Evolutionary conservation across 2,113 vertebrate genomes (phyloP).

Genomic region (Tamias sibiricus): DNA sequence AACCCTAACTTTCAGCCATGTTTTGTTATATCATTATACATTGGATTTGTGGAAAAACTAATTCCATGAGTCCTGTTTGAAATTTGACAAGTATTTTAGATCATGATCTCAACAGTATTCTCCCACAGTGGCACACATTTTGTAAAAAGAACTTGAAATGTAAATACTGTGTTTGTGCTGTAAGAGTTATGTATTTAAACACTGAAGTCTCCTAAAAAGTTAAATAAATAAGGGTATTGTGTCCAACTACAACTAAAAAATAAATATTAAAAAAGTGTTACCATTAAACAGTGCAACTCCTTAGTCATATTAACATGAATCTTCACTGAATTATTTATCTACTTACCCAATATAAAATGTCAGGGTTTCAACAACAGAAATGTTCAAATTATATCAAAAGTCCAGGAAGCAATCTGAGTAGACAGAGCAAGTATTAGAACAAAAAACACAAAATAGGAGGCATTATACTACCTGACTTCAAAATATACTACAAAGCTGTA

Average conservation of each 20-base stretch:
- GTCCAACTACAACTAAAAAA: too few species aligned
- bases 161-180: constrained; percentile 82
- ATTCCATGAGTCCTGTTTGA: constrained; percentile 66
- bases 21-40: constrained; percentile 55
- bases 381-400: neutral
- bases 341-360: neutral
- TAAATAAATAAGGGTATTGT: too few species aligned
- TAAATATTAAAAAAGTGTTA: too few species aligned
- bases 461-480: too few species aligned
- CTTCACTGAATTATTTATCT: neutral
- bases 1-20: constrained; percentile 39
- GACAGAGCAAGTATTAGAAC: neutral
- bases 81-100: constrained; percentile 70
- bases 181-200: constrained; percentile 81
- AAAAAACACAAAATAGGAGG: too few species aligned
- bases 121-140: constrained; percentile 77
- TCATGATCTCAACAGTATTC: constrained; percentile 78
- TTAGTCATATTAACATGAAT: neutral
- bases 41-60: constrained; percentile 52
- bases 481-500: too few species aligned
- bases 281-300: neutral
- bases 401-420: neutral
- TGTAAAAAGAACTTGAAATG: constrained; percentile 79
- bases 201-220: constrained; percentile 66
- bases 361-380: neutral